These are phyloP conservation scores for Dermochelys coriacea DNA, from an alignment of 2,797 vertebrate genomes.

Conservation along the genomic window DNA sequence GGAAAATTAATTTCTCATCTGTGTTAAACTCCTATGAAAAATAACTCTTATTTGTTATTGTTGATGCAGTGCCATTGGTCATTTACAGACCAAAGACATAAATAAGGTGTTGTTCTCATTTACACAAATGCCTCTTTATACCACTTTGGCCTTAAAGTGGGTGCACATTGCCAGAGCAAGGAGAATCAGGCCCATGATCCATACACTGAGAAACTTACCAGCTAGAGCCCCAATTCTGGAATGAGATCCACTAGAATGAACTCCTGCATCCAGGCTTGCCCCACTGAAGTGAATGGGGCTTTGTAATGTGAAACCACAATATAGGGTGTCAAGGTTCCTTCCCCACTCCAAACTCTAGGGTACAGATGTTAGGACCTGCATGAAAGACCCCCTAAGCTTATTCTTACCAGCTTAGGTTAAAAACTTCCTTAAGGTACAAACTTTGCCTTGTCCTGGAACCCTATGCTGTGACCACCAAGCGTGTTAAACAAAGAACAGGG, in stretches of 20 bases:
- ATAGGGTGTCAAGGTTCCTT: neutral
- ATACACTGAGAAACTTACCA: neutral
- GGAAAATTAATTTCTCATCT: neutral
- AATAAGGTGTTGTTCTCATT: neutral
- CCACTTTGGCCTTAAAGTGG: neutral
- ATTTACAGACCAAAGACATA: neutral
- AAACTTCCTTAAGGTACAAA: too few relatives aligned
- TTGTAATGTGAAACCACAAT: rapidly evolving
- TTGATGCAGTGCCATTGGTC: neutral
- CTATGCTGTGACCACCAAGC: too few relatives aligned
- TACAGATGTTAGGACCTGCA: too few relatives aligned
- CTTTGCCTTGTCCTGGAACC: too few relatives aligned
- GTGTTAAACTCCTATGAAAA: neutral
- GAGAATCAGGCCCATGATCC: neutral
- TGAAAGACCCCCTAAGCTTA: too few relatives aligned
- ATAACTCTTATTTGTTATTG: neutral
- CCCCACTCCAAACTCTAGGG: too few relatives aligned
- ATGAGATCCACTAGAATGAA: neutral
- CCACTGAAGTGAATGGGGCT: neutral
- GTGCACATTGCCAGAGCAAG: neutral
- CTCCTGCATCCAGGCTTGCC: neutral
- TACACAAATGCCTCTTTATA: neutral
- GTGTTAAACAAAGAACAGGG: too few relatives aligned
- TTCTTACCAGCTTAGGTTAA: too few relatives aligned
- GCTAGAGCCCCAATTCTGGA: rapidly evolving